Evolutionary conservation across 30 jellyfish, hydroid and myxozoan genomes (phyloP), one percentile per base, ranked within the genome.

Genomic region (Calvadosia cruxmelitensis): DNA sequence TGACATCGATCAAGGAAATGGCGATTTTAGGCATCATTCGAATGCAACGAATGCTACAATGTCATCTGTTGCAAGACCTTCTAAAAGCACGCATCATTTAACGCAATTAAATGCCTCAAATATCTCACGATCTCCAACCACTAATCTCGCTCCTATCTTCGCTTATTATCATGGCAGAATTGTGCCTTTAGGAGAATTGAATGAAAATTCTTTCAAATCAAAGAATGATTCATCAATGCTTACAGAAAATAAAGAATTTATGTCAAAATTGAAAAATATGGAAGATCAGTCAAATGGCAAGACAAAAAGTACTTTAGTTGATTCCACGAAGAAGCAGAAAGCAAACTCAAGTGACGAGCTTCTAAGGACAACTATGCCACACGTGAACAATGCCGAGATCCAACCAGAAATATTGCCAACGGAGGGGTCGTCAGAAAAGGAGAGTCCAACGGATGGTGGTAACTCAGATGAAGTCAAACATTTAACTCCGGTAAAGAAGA

Each of bases 101-200:
- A 71, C 62, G 3, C 51, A 69, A 29, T 76, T 33, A 2, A 48
- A 71, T 27, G 78, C 31, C 1, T 29, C 26, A 0, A 53, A 71
- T 31, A 76, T 27, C 2, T 26, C 27, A 48, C 29, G 52, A 30
- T 61, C 29, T 25, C 30, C 82, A 3, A 63, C 32, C 2, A 85
- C 68, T 35, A 86, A 79, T 26, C 71, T 82, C 3, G 97, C 97
- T 15, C 94, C 94, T 16, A 87, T 87, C 26, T 87, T 87, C 57
- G 97, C 97, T 7, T 74, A 70, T 25, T 80, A 67, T 49, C 97
- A 87, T 67, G 97, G 97, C 27, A 87, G 81, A 66, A 81, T 87
- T 31, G 93, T 87, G 7, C 94, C 94, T 3, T 80, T 87, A 0
- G 97, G 97, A 1, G 74, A 81, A 61, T 68, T 87, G 48, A 93